A percentile compares a stretch with the other conserved stretches of the same genome.
These are phyloP conservation scores for Centropyge bicolor DNA, from an alignment of 2,797 vertebrate species.

Conservation along the genomic window DNA sequence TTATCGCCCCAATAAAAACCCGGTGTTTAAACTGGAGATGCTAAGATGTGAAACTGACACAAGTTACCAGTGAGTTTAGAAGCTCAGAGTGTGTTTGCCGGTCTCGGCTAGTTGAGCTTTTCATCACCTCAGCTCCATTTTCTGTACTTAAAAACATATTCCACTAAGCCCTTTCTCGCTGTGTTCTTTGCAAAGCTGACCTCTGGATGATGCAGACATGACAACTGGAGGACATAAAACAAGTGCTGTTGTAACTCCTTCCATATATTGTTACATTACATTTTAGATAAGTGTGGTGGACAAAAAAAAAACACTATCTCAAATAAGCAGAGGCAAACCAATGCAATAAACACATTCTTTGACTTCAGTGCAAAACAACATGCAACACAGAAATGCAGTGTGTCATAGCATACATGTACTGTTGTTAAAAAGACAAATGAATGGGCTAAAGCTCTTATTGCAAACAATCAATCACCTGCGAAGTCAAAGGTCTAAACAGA, in stretches of 20 bases:
- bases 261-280: not conserved
- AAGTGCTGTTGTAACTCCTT: not conserved
- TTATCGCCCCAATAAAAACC: slow-evolving; percentile 46
- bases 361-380: not conserved
- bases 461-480: not conserved
- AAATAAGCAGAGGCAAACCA: slow-evolving; percentile 31
- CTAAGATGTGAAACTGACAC: slow-evolving; percentile 21
- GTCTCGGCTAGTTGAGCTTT: not conserved
- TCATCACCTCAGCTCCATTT: slow-evolving; percentile 2
- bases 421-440: slow-evolving; percentile 9
- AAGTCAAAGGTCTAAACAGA: slow-evolving; percentile 13
- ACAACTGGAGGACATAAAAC: not conserved
- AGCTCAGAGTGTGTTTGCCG: not conserved
- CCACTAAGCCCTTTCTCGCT: not conserved
- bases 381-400: slow-evolving; percentile 26
- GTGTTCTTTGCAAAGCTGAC: not conserved
- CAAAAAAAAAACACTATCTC: not conserved
- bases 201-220: slow-evolving; percentile 3
- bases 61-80: slow-evolving; percentile 19
- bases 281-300: not conserved
- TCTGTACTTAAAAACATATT: not conserved
- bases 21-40: slow-evolving; percentile 39
- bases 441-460: not conserved
- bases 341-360: slow-evolving; percentile 15
- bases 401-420: not conserved